A percentile compares a stretch with the other conserved stretches of the same genome.
Conservation (phyloP, 2,888 invertebrate species). For the Panopea generosa region DNA sequence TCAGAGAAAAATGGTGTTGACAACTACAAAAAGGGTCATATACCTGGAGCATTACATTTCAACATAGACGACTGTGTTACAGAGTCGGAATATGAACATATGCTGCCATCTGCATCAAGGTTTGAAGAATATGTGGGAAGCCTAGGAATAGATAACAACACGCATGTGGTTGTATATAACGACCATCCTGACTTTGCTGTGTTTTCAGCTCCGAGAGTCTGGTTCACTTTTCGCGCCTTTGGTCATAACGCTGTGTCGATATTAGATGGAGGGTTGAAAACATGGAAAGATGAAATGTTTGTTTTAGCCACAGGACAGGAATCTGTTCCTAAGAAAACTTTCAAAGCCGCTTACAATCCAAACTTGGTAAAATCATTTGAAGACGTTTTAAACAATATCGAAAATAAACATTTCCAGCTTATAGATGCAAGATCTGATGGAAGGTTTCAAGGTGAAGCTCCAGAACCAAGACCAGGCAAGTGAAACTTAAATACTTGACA, state of each 20-base stretch:
- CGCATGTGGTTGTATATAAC: conserved; percentile 82
- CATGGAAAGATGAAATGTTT: conserved; percentile 72
- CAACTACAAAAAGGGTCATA: conserved; percentile 78
- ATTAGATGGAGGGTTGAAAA: conserved; percentile 79
- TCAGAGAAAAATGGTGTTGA: conserved; percentile 69
- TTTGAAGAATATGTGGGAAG: conserved; percentile 80
- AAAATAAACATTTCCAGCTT: conserved; percentile 67
- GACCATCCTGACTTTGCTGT: conserved; percentile 73
- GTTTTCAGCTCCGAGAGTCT: conserved; percentile 79
- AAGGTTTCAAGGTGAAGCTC: conserved; percentile 78
- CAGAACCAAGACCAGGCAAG: conserved; percentile 82
- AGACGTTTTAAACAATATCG: conserved; percentile 76
- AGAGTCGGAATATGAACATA: conserved; percentile 72
- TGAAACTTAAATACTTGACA: too few relatives aligned
- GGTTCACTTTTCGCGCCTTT: conserved; percentile 82
- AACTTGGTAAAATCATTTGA: conserved; percentile 74
- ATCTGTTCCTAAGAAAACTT: conserved; percentile 51
- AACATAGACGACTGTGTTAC: conserved; percentile 81
- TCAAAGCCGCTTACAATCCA: conserved; percentile 67
- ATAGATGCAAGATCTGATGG: conserved; percentile 80
- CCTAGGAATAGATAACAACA: conserved; percentile 78
- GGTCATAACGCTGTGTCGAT: conserved; percentile 79
- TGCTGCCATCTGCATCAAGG: conserved; percentile 73
- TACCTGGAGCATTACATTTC: conserved; percentile 82
- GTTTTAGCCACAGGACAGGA: conserved; percentile 57